Base-by-base conservation (phyloP, 2,888 invertebrate species). In the Schizaphis graminum region DNA sequence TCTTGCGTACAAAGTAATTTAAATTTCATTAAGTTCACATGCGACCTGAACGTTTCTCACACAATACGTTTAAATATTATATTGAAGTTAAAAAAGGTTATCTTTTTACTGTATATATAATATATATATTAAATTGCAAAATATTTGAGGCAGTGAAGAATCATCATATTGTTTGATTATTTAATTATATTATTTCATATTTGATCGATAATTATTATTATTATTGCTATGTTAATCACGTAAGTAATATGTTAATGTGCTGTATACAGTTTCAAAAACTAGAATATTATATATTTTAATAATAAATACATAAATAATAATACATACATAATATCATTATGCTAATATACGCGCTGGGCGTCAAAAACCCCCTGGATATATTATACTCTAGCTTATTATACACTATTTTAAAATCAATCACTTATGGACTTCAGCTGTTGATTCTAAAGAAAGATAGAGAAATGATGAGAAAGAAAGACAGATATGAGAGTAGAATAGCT, bases 1-100 rank as follows among this genome's bases (percentile, higher is more conserved):
- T 53, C 87, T 35, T 28, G 53, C 53, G 41, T 28, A 56, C 91
- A 91, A 57, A 91, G 91, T 57, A 44, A 91, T 91, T 91, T 85
- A 85, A 85, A 91, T 91, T 91, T 91, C 56, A 85, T 57, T 56
- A 91, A 77, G 41, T 53, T 28, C 57, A 11, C 16, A 16, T 57
- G 26, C 44, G 41, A 41, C 86, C 47, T 47, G 28, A 28, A 44
- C 56, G 24, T 49, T 24, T 44, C 24, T 11, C 77, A 26, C 11
- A 16, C 13, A 11, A 21, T 35, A 44, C 26, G 44, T 44, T 10
- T 85, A 77, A 35, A 77, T 77, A 35, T 77, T 35, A 35, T 35
- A 21, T 77, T 8, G 7, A 21, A 77, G 77, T 77, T 77, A 21
- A 35, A 77, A 77, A 77, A 77, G 21, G 21, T 77, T 77, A 77